Evolutionary conservation across 2,113 vertebrate genomes (phyloP), one percentile per base, ranked within the genome.

Genomic region (Gambusia holbrooki): DNA sequence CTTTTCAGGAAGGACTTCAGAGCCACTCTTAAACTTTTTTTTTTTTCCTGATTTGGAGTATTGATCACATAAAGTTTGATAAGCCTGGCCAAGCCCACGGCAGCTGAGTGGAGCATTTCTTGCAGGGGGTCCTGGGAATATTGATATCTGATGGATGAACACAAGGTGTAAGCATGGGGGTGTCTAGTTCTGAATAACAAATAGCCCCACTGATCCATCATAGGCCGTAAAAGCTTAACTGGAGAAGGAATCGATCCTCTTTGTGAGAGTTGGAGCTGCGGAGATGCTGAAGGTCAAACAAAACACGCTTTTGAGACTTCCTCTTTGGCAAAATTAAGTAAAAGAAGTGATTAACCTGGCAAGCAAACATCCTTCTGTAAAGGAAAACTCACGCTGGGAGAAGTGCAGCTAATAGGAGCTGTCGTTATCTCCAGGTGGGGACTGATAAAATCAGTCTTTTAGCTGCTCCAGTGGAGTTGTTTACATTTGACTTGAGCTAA

Each of bases 111-210:
- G 58, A 67, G 35, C 58, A 80, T 42, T 82, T 73, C 74, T 83
- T 86, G 62, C 22, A 71, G 77, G 80, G 85, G 90, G 87, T 92
- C 90, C 90, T 93, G 90, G 83, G 90, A 93, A 93, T 91, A 92
- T 93, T 81, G 90, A 93, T 75, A 80, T 61, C 75, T 69, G 66
- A 30, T 30, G 71, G 82, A 83, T 76, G 82, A 81, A 77, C 66
- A 68, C 76, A 80, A 66, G 76, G 72, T 75, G 83, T 74, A 74
- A 77, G 71, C 33, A 81, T 62, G 82, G 78, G 85, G 80, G 84
- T 6, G 76, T 81, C 66, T 68, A 70, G 62, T 13, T n/a, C 40
- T 22, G 63, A 68, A 76, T 84, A 84, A 82, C 71, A 82, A 87
- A 85, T 81, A 83, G 79, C 81, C 82, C 82, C 79, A 35, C 74